Evolutionary conservation across 1,140 invertebrate species (phyloP), one percentile per base, ranked within the genome.

Genomic region (Dinoponera quadriceps): DNA sequence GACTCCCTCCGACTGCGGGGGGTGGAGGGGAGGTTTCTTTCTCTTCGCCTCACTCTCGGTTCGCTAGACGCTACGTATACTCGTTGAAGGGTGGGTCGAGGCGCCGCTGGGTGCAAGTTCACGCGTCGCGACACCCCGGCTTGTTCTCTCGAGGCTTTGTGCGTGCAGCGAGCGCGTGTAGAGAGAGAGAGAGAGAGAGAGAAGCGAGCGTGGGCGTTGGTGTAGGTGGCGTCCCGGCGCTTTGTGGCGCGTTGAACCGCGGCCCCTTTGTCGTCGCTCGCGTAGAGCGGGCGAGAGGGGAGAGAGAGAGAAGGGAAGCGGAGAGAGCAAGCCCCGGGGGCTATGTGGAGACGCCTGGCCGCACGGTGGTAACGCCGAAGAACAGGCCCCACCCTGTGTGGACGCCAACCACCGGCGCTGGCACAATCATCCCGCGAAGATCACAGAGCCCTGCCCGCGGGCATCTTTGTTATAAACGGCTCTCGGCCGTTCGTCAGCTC

Each of bases 241-340:
- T 94, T 94, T 94, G 93, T 93, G 92, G 91, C 92, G 93, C 93
- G 93, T 94, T 92, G 91, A 93, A 93, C 91, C 92, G 91, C 92
- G 92, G 90, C 87, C 92, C 91, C 91, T 94, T 94, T 93, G 91
- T 94, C 92, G 90, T 88, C 87, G 85, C 38, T 44, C 38, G 38
- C 74, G 72, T 60, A 51, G 83, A 83, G 48, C 44, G 27, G 77
- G 38, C 74, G 72, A 63, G 49, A 33, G 49, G 49, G 63, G 22
- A 20, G 59, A 22, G 59, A 27, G 44, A 63, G 29, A 20, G 51
- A 57, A 48, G 74, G 57, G 65, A 49, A 25, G 55, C 65, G 62
- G 69, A 54, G 48, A 33, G 72, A 80, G 20, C 68, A 49, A 85
- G 85, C 90, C 90, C 89, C 68, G 83, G 88, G 89, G 92, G 89